Evolutionary conservation across 2,888 invertebrate genomes (phyloP).

Genomic region (Chrysomela aeneicollis): DNA sequence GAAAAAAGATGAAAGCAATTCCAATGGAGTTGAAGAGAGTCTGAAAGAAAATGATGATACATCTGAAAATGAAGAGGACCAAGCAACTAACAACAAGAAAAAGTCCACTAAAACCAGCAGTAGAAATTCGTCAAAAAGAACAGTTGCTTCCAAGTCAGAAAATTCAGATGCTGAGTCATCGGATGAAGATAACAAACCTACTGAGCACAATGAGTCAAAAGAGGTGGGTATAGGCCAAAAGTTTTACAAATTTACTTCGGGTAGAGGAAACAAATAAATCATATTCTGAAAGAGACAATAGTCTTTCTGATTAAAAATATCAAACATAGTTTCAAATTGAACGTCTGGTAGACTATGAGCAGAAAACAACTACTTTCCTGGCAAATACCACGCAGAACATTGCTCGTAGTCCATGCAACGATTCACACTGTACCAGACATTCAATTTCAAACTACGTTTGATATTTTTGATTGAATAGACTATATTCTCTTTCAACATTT

Average conservation of each 20-base stretch:
- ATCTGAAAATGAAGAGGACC: constrained; percentile 43
- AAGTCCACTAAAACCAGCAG: constrained; percentile 41
- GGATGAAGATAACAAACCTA: constrained; percentile 22
- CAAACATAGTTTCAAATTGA: too few relatives aligned
- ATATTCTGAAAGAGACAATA: too few relatives aligned
- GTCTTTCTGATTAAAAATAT: too few relatives aligned
- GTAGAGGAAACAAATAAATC: too few relatives aligned
- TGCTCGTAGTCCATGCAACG: too few relatives aligned
- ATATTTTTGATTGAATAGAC: too few relatives aligned
- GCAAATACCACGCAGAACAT: too few relatives aligned
- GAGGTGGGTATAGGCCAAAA: background rate
- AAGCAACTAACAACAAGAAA: constrained; percentile 46
- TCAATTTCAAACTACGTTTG: too few relatives aligned
- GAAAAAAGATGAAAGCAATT: constrained; percentile 28
- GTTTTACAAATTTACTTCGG: background rate
- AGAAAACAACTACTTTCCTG: too few relatives aligned
- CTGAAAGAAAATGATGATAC: constrained; percentile 38
- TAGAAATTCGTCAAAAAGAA: constrained; percentile 37
- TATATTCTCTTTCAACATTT: too few relatives aligned
- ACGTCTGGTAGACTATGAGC: too few relatives aligned
- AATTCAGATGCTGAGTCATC: constrained; percentile 10
- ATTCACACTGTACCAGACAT: too few relatives aligned
- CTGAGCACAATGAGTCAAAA: background rate
- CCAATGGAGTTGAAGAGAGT: constrained; percentile 33
- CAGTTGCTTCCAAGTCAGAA: constrained; percentile 19